phyloP scores from a whole-genome alignment of 2,797 vertebrate species.

The Onychomys leucogaster region DNA sequence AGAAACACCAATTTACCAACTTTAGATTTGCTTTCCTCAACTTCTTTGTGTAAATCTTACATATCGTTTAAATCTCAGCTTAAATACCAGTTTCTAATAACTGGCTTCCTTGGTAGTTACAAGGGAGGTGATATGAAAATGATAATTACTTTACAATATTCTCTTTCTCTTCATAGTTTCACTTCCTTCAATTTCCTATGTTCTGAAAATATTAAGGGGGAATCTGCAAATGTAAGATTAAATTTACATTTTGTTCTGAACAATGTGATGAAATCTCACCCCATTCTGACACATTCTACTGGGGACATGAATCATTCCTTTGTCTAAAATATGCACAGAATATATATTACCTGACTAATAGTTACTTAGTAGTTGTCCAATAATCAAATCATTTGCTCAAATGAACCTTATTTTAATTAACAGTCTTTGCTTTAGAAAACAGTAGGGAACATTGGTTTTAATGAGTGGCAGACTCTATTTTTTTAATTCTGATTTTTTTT shows the following conservation, averaged over 20 bases:
- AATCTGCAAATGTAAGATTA: not conserved
- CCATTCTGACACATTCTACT: too few species aligned
- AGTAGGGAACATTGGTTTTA: not conserved
- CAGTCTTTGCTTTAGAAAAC: not conserved
- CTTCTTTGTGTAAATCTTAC: conserved; percentile 6
- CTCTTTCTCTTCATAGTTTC: not conserved
- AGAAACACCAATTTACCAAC: conserved; percentile 49
- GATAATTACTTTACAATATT: not conserved
- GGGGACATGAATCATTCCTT: not conserved
- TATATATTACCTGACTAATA: not conserved
- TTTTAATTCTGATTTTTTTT: too few species aligned
- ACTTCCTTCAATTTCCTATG: not conserved
- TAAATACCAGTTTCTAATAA: not conserved
- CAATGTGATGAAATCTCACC: not conserved
- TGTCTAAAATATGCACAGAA: not conserved
- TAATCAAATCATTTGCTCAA: not conserved
- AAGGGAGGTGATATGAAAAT: not conserved
- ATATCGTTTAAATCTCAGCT: conserved; percentile 23
- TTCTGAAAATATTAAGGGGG: not conserved
- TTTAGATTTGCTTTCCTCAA: not conserved
- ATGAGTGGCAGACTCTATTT: not conserved
- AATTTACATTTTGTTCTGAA: not conserved
- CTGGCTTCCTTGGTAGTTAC: conserved; percentile 23
- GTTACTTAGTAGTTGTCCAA: not conserved
- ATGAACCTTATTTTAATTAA: not conserved